Evolutionary conservation across 2,888 invertebrate genomes (phyloP).

Genomic region (Protodeltote pygarga): DNA sequence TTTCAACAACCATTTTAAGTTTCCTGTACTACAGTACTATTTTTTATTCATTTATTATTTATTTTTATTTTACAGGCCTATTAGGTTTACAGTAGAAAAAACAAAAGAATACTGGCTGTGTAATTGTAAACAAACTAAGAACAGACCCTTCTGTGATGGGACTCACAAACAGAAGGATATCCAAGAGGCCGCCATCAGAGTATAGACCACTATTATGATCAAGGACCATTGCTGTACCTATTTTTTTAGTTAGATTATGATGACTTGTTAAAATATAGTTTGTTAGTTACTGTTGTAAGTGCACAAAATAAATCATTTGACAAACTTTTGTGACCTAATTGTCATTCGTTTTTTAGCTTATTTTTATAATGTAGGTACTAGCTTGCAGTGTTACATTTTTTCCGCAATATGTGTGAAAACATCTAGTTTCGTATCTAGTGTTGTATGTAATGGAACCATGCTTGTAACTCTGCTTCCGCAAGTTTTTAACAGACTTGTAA

Average conservation of each 20-base stretch:
- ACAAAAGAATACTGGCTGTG: conserved; percentile 98
- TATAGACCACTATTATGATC: conserved; percentile 41
- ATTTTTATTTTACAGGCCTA: conserved; percentile 87
- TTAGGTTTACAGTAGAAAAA: conserved; percentile 94
- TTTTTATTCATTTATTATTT: too few relatives aligned
- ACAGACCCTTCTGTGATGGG: conserved; percentile 98
- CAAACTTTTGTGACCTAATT: too few relatives aligned
- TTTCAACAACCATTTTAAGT: too few relatives aligned
- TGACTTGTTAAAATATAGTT: conserved; percentile 7
- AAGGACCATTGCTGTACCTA: not conserved
- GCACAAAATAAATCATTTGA: conserved; percentile 18
- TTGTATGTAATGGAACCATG: too few relatives aligned
- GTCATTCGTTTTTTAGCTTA: too few relatives aligned
- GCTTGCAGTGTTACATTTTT: too few relatives aligned
- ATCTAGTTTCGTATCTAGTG: too few relatives aligned
- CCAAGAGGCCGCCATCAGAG: conserved; percentile 85
- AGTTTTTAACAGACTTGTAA: too few relatives aligned
- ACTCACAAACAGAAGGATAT: conserved; percentile 93
- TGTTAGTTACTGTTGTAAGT: conserved; percentile 20
- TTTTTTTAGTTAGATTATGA: conserved; percentile 13
- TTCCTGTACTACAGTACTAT: too few relatives aligned
- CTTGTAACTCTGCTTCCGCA: too few relatives aligned
- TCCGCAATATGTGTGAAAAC: too few relatives aligned
- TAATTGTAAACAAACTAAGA: conserved; percentile 97
- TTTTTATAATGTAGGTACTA: too few relatives aligned